Base-by-base conservation (phyloP, 2,888 invertebrate species). In the Plagiodera versicolora region DNA sequence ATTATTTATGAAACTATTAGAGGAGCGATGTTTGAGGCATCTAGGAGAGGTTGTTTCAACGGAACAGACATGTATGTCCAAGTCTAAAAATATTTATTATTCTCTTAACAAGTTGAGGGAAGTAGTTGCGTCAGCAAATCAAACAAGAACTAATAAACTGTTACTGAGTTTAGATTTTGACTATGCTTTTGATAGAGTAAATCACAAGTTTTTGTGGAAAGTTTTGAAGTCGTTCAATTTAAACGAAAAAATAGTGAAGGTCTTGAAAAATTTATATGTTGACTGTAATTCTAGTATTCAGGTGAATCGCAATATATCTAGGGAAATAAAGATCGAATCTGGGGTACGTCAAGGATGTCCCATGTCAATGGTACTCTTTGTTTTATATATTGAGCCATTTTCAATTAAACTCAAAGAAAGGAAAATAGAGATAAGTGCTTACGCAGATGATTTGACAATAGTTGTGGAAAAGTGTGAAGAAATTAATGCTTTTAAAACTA, bases 51-150 rank as follows among this genome's bases (percentile, higher is more conserved):
- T 46, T 9, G 32, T 55, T 14, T 55, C 55, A 17, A n/a, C 19
- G 10, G 55, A 55, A 55, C 55, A 55, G 30, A 14, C 55, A 4
- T 55, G 28, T 20, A 10, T 55, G 17, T 55, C 32, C n/a, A 46
- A 55, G 30, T 19, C 28, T 46, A 39, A 30, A 46, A 55, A 24
- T 55, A 55, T 55, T 24, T 46, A 18, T 24, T 44, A n/a, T 14
- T 10, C 44, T 14, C 30, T 46, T 10, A 54, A 45, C 20, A 54
- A 18, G 3, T 45, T 54, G 30, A 19, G 54, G 17, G 54, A 46
- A 46, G n/a, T 28, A 17, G 47, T 46, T 14, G 44, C n/a, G 2
- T 20, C n/a, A n/a, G 2, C 55, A 28, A 46, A 28, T 28, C 16
- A 28, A 11, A 11, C n/a, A 8, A 47, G 11, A 55, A 4, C 19